Evolutionary conservation across 2,113 vertebrate genomes (phyloP), one percentile per base, ranked within the genome.

Genomic region (Macroglossus sobrinus): DNA sequence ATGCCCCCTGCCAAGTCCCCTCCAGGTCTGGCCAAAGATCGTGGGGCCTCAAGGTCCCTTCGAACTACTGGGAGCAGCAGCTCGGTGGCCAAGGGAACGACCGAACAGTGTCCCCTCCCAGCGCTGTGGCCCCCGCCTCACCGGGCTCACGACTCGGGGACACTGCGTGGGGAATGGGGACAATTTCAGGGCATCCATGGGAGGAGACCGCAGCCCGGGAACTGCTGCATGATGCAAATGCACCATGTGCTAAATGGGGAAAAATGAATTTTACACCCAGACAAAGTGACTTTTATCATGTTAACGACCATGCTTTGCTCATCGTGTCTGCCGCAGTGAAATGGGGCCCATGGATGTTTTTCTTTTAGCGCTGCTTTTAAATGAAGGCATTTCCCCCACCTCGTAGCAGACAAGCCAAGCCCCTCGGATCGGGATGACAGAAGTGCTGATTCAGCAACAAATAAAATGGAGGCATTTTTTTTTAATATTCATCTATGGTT

Each of bases 201-300:
- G 90, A 96, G 91, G 84, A 95, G 92, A 66, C 55, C 0, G 28
- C 84, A 97, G 94, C 96, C 92, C 38, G 43, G 61, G 87, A 98
- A 75, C 88, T 94, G 92, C 90, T 93, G 94, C 57, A 3, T 1
- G 76, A 97, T 97, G 97, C 97, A 97, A 98, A 98, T 89, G 85
- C 74, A 89, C 97, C 97, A 97, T 98, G 97, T 98, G 97, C 97
- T 97, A 97, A 97, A 98, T 97, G 97, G 96, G 97, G 97, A 96
- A 97, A 98, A 98, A 97, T 97, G 97, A 97, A 97, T 98, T 97
- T 98, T 97, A 98, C 97, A 97, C 97, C 96, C 97, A 97, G 97
- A 97, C 97, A 97, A 97, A 98, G 97, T 97, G 97, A 98, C 97
- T 98, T 98, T 97, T 97, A 97, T 98, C 97, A 98, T 97, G 97